phyloP scores from a whole-genome alignment of 2,797 vertebrate genomes.

The Spatula versicolor region DNA sequence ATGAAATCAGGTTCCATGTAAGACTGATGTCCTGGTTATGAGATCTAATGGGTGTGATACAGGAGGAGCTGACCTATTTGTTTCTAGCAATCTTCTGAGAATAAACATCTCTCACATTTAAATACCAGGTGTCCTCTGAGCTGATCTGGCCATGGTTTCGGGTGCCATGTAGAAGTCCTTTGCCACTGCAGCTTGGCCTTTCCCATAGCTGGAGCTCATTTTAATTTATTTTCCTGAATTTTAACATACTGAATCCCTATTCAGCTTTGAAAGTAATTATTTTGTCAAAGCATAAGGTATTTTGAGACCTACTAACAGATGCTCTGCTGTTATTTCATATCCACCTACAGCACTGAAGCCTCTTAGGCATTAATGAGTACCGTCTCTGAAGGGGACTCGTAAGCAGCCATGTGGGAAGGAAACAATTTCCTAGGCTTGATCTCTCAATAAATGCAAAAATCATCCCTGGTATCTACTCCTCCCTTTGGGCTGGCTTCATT shows the following conservation, averaged over 20 bases:
- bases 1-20: neutral
- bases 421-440: slow-evolving; percentile 52
- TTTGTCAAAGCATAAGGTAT: slow-evolving; percentile 40
- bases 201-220: neutral
- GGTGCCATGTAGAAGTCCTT: neutral
- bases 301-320: slow-evolving; percentile 47
- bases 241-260: neutral
- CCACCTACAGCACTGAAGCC: neutral
- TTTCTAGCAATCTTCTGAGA: neutral
- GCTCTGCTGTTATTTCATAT: slow-evolving; percentile 41
- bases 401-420: slow-evolving; percentile 37
- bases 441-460: slow-evolving; percentile 32
- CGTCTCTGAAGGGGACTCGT: neutral
- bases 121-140: neutral
- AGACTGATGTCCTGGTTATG: neutral
- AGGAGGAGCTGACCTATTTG: neutral
- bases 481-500: neutral
- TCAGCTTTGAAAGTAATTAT: slow-evolving; percentile 43
- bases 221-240: slow-evolving; percentile 19
- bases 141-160: neutral
- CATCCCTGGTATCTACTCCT: slow-evolving; percentile 5
- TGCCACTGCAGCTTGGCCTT: neutral
- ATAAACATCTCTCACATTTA: neutral
- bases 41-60: neutral
- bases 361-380: slow-evolving; percentile 38